Conservation (phyloP, 1,140 invertebrate genomes). For the Meloidogyne exigua region DNA sequence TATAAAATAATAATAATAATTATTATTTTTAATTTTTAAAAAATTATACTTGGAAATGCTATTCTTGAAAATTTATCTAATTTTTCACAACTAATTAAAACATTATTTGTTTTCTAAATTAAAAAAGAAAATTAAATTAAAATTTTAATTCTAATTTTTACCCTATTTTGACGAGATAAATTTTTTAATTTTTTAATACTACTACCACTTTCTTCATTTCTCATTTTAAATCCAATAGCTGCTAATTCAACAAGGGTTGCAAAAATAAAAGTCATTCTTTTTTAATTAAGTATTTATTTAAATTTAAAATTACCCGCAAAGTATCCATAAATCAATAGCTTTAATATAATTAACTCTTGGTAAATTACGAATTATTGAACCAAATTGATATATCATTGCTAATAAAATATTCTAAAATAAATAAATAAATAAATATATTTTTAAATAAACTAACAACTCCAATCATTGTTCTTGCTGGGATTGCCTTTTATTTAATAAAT, state of each 20-base stretch:
- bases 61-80: slow-evolving; percentile 49
- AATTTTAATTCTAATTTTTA: slow-evolving; percentile 41
- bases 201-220: slow-evolving; percentile 40
- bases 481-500: slow-evolving; percentile 35
- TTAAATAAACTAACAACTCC: slow-evolving; percentile 41
- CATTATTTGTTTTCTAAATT: slow-evolving; percentile 33
- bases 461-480: slow-evolving; percentile 63
- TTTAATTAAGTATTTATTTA: neutral
- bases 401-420: slow-evolving; percentile 55
- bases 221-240: slow-evolving; percentile 48
- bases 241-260: slow-evolving; percentile 57
- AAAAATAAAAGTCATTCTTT: slow-evolving; percentile 58
- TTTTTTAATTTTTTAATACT: slow-evolving; percentile 23
- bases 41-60: slow-evolving; percentile 49
- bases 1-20: slow-evolving; percentile 18
- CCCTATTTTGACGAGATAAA: slow-evolving; percentile 17
- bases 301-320: slow-evolving; percentile 3
- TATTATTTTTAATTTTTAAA: slow-evolving; percentile 2
- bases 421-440: neutral
- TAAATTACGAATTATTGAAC: slow-evolving; percentile 59
- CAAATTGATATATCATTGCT: slow-evolving; percentile 63
- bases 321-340: slow-evolving; percentile 44
- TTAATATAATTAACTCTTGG: slow-evolving; percentile 59
- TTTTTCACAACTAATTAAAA: slow-evolving; percentile 43
- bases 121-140: slow-evolving; percentile 32